Evolutionary conservation across 2,797 vertebrate species (phyloP), one percentile per base, ranked within the genome.

Genomic region (Danio tinwini): DNA sequence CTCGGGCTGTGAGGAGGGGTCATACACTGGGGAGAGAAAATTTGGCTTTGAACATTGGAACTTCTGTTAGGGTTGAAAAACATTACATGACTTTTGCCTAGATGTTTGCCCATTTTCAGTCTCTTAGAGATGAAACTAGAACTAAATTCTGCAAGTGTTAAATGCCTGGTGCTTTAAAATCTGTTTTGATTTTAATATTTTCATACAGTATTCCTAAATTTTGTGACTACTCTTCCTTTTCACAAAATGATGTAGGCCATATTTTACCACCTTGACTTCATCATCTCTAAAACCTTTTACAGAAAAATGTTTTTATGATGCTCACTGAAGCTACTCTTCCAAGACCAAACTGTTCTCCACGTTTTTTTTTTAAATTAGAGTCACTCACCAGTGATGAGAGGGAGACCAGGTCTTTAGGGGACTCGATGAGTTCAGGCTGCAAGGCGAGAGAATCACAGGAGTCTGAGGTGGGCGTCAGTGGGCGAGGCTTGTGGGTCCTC

Each of bases 1-100:
- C 95, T 96, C 1, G 97, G 98, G 89, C 98, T 99, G 88, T 97
- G 97, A 45, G 97, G 98, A 10, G 97, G 98, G 74, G 98, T 99
- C 95, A 99, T 99, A 81, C 97, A 98, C 98, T 99, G 85, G 44
- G 86, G 47, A 64, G 11, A 42, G 12, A 84, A 82, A 74, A 9
- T 73, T 29, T 29, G 40, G 40, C 17, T 56, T 47, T 74, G 71
- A 61, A 14, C 9, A 49, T 47, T 61, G 42, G 55, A 13, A 73
- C 16, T 45, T 45, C 19, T 7, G 29, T 59, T 17, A 73, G 73
- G 12, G 45, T 7, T 49, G 45, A 44, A 50, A 29, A n/a, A 47
- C 11, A 45, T 42, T 37, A 42, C 7, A 58, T 1, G 17, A 65
- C 5, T 13, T 65, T 5, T 7, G 44, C 42, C n/a, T 40, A 65